These are phyloP conservation scores for Rhodinocichla rosea DNA, from an alignment of 2,113 vertebrate species.

Conservation along the genomic window DNA sequence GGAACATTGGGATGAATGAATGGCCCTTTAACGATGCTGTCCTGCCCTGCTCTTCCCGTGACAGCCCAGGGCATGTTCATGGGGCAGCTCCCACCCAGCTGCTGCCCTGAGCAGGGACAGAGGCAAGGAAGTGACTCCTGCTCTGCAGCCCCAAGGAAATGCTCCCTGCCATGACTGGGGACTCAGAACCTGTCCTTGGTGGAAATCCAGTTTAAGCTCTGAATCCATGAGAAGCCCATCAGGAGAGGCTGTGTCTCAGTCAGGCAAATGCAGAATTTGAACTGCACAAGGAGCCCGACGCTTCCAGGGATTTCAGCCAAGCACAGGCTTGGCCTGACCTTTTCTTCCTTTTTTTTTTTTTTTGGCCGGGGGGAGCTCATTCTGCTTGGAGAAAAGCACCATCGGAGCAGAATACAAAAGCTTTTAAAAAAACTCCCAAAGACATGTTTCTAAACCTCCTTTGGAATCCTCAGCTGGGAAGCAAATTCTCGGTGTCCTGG, in stretches of 20 bases:
- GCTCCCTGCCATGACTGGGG: background rate
- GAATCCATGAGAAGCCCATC: fast-evolving
- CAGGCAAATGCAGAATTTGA: background rate
- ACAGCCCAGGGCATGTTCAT: conserved; percentile 43
- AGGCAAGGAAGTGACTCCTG: background rate
- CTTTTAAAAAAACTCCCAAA: background rate
- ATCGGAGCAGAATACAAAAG: background rate
- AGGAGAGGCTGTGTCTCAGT: background rate
- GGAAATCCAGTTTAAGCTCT: background rate
- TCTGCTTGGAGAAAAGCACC: background rate
- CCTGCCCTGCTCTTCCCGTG: background rate
- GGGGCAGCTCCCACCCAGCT: background rate
- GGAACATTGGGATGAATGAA: conserved; percentile 34
- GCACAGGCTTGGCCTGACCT: background rate
- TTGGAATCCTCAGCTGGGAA: background rate
- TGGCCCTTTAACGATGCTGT: background rate
- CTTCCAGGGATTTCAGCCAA: background rate
- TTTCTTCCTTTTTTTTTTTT: background rate
- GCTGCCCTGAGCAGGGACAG: background rate
- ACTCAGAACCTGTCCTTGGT: background rate
- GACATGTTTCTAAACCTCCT: background rate
- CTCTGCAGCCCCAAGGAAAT: background rate
- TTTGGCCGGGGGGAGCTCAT: fast-evolving
- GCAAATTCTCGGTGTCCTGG: fast-evolving
- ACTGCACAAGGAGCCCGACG: background rate